Percentiles rank a stretch among this genome's conserved stretches.
phyloP scores from a whole-genome alignment of 2,113 vertebrate genomes.

The Hydrolagus affinis region DNA sequence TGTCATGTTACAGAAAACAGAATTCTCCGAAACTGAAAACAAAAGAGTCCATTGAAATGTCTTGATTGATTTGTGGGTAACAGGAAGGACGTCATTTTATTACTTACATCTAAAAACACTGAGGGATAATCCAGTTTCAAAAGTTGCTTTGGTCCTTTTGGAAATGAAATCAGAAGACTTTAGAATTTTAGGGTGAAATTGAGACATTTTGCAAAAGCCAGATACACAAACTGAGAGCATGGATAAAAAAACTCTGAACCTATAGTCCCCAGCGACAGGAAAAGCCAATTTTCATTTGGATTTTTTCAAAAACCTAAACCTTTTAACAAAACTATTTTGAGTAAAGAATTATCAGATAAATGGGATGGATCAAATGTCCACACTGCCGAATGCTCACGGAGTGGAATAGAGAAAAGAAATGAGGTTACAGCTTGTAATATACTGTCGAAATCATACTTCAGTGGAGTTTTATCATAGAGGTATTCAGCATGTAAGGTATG shows the following conservation, averaged over 20 bases:
- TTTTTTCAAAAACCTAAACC: not conserved
- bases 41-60: not conserved
- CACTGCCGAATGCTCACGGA: not conserved
- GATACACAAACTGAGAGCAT: not conserved
- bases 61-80: not conserved
- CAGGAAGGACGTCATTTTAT: not conserved
- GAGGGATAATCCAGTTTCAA: not conserved
- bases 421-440: not conserved
- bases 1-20: not conserved
- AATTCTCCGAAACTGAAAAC: not conserved
- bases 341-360: not conserved
- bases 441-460: not conserved
- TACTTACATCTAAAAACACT: not conserved
- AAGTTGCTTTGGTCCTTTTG: conserved; percentile 2
- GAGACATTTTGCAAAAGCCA: not conserved
- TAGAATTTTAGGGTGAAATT: not conserved
- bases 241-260: not conserved
- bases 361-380: conserved; percentile 5
- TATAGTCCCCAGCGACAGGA: not conserved
- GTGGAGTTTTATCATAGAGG: not conserved
- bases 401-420: not conserved
- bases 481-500: not conserved
- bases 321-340: conserved; percentile 14
- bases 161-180: conserved; percentile 4
- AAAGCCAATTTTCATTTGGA: not conserved